Percentiles rank a stretch among this genome's conserved stretches.
These are phyloP conservation scores for Cryptophagus acutangulus DNA, from an alignment of 2,888 invertebrate species.

Conservation along the genomic window DNA sequence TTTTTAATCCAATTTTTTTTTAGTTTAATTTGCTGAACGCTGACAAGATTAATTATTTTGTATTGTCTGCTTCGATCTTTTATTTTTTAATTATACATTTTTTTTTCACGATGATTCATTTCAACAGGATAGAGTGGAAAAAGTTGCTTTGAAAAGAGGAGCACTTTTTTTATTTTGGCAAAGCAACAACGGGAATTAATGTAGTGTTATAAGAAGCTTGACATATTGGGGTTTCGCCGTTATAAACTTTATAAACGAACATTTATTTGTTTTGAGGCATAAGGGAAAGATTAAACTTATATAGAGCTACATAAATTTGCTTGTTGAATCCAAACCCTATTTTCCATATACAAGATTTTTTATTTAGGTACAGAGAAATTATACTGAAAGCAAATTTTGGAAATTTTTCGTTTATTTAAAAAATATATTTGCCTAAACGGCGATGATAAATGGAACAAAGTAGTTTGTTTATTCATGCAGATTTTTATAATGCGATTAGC, in stretches of 20 bases:
- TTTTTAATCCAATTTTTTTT: background rate
- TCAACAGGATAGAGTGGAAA: slow-evolving; percentile 15
- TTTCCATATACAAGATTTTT: slow-evolving; percentile 9
- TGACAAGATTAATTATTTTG: background rate
- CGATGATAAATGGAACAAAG: no score
- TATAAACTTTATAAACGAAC: slow-evolving; percentile 22
- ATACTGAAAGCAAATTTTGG: no score
- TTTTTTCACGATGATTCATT: background rate
- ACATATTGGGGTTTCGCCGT: slow-evolving; percentile 24
- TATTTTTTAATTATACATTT: background rate
- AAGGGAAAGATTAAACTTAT: slow-evolving; percentile 25
- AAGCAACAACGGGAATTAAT: slow-evolving; percentile 24
- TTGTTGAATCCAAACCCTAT: slow-evolving; percentile 18
- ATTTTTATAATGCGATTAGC: no score
- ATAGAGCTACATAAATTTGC: slow-evolving; percentile 24
- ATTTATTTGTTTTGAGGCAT: slow-evolving; percentile 23
- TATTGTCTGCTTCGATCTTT: background rate
- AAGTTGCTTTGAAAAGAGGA: slow-evolving; percentile 15
- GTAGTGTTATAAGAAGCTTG: slow-evolving; percentile 25
- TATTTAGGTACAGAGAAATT: no score
- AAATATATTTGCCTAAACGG: no score
- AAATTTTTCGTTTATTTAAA: no score
- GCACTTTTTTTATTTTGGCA: slow-evolving; percentile 14
- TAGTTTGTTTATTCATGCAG: no score
- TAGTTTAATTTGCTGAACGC: background rate